Base-by-base conservation (phyloP, 2,888 invertebrate species). In the Macaria liturata region DNA sequence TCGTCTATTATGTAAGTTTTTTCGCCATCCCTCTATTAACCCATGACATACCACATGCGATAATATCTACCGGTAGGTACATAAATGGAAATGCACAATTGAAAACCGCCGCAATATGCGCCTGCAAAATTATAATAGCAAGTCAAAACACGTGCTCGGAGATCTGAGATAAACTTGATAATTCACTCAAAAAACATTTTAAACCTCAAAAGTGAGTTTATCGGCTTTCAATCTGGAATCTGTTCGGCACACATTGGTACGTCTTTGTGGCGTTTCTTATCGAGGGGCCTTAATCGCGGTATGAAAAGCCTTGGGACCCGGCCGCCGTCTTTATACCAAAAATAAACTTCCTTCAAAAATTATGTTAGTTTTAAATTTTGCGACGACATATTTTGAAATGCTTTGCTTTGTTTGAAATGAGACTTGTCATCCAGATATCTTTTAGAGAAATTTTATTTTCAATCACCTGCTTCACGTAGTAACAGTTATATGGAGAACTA, bases 191-290 rank as follows among this genome's bases (percentile, higher is more conserved):
- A 86, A 84, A 82, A 80, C 75, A 78, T 81, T 81, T 81, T 80
- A 76, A 80, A 79, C 84, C 78, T 80, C 80, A 86, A 84, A 87
- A 83, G 76, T 80, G 69, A 75, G 81, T 86, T 89, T 90, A 90
- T 90, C 90, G 79, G 84, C 86, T 88, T 84, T 83, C 75, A 75
- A 89, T 89, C 88, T 84, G 81, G 81, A 85, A 88, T 88, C 89
- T 88, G 81, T 85, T 86, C 83, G 83, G 88, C 84, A 88, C 89
- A 90, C 84, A 88, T 88, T 88, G 86, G 80, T 82, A n/a, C 42
- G 80, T 81, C 83, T 85, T 86, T 88, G 83, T 76, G 83, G 78
- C 47, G 34, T 70, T 42, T 74, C 77, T 87, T 90, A 90, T 90
- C 90, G 70, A 70, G 49, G 65, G 84, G 84, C 81, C 51, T 85